These are phyloP conservation scores for Spea multiplicata DNA, from an alignment of 2,113 vertebrate genomes.

Conservation along the genomic window DNA sequence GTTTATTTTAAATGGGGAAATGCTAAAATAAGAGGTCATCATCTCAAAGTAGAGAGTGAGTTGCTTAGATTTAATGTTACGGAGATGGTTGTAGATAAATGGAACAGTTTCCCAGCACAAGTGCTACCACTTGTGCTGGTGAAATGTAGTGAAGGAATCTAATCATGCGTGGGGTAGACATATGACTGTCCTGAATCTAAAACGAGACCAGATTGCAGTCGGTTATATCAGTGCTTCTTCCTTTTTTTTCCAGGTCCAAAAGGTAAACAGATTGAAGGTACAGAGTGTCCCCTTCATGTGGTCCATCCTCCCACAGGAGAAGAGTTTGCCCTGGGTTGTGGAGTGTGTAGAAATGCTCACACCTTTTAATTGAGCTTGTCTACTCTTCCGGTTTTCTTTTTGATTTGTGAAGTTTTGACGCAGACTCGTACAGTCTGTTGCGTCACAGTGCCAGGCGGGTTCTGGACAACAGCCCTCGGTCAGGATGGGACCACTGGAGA, in stretches of 20 bases:
- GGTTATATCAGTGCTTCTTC: constrained; percentile 7
- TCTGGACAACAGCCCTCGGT: constrained; percentile 60
- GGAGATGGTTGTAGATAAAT: too few species aligned
- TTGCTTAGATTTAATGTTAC: too few species aligned
- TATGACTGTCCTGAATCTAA: too few species aligned
- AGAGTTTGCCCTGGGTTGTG: constrained; percentile 96
- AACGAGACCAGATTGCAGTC: too few species aligned
- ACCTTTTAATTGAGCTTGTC: constrained; percentile 81
- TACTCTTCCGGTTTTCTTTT: constrained; percentile 54
- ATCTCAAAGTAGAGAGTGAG: too few species aligned
- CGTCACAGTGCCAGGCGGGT: constrained; percentile 58
- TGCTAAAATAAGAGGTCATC: too few species aligned
- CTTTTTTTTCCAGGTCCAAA: constrained; percentile 82
- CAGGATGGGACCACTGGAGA: constrained; percentile 74
- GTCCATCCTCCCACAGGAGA: constrained; percentile 96
- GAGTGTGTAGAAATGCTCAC: constrained; percentile 98
- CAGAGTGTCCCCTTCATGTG: constrained; percentile 95
- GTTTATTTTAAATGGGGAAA: too few species aligned
- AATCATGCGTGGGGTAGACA: too few species aligned
- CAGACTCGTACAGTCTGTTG: constrained; percentile 47
- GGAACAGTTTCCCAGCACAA: too few species aligned
- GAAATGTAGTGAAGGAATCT: too few species aligned
- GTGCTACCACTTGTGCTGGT: too few species aligned
- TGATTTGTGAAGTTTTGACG: constrained; percentile 10
- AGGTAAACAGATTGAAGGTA: constrained; percentile 96